A percentile compares a stretch with the other conserved stretches of the same genome.
phyloP scores from a whole-genome alignment of 2,113 vertebrate genomes.

The Sarotherodon lohbergeri region DNA sequence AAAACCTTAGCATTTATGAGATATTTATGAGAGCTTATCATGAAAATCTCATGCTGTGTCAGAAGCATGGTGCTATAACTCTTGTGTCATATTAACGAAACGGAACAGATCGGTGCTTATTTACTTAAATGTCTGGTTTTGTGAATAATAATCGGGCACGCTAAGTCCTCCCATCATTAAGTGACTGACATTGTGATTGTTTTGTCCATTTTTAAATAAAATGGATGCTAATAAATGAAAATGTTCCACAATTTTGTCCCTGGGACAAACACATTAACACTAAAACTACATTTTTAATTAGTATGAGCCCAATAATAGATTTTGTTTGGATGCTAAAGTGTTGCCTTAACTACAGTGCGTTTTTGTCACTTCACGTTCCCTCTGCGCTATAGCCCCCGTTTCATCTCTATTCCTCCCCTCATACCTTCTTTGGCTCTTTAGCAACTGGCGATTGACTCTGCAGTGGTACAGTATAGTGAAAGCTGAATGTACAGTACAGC shows the following conservation, averaged over 20 bases:
- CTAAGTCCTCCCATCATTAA: background rate
- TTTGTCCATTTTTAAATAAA: background rate
- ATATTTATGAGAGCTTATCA: background rate
- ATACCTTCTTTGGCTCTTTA: background rate
- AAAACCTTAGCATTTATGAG: background rate
- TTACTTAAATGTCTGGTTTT: background rate
- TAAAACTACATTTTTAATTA: background rate
- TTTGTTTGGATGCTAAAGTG: background rate
- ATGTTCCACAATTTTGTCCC: background rate
- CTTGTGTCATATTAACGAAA: background rate
- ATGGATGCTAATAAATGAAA: background rate
- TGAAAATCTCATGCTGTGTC: background rate
- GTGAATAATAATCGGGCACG: background rate
- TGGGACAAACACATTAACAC: background rate
- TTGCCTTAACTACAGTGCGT: background rate
- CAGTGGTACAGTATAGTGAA: constrained; percentile 28
- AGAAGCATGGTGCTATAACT: background rate
- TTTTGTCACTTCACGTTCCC: background rate
- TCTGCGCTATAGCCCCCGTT: background rate
- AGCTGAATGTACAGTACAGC: constrained; percentile 46
- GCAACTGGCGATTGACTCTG: constrained; percentile 9
- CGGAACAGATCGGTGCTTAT: background rate
- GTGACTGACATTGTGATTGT: background rate
- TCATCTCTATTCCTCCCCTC: background rate
- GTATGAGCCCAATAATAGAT: background rate